phyloP scores from a whole-genome alignment of 2,888 invertebrate species.

The Acronicta psi region DNA sequence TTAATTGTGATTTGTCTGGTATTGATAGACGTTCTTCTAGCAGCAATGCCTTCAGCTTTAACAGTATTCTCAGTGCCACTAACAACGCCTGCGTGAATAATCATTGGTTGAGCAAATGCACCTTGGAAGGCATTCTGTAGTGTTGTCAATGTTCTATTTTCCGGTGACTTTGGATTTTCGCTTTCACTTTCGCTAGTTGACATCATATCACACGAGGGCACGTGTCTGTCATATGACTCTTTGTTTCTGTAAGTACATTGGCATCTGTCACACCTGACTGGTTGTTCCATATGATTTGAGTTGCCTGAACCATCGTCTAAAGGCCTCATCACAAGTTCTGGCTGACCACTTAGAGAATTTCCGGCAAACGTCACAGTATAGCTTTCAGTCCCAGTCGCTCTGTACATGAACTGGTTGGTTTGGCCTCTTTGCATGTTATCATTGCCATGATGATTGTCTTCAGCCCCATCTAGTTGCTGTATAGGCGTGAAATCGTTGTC shows the following conservation, averaged over 20 bases:
- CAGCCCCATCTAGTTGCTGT: conserved; percentile 92
- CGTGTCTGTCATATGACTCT: conserved; percentile 94
- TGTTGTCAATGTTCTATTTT: conserved; percentile 85
- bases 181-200: conserved; percentile 95
- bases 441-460: conserved; percentile 87
- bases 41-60: conserved; percentile 85
- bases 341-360: conserved; percentile 84
- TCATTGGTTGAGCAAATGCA: conserved; percentile 86
- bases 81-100: conserved; percentile 85
- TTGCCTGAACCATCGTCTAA: conserved; percentile 77
- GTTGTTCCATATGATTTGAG: conserved; percentile 90
- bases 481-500: conserved; percentile 85
- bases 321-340: conserved; percentile 83
- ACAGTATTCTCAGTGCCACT: conserved; percentile 82
- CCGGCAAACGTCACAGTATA: conserved; percentile 87
- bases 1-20: conserved; percentile 87
- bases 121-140: conserved; percentile 86
- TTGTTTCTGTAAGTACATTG: conserved; percentile 95
- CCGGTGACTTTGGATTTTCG: conserved; percentile 90
- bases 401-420: conserved; percentile 81
- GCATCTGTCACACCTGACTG: conserved; percentile 96
- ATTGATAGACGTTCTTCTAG: conserved; percentile 85
- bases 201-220: conserved; percentile 93
- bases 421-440: conserved; percentile 77
- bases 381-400: conserved; percentile 85